Evolutionary conservation across 2,888 invertebrate species (phyloP), one percentile per base, ranked within the genome.

Genomic region (Apamea monoglypha): DNA sequence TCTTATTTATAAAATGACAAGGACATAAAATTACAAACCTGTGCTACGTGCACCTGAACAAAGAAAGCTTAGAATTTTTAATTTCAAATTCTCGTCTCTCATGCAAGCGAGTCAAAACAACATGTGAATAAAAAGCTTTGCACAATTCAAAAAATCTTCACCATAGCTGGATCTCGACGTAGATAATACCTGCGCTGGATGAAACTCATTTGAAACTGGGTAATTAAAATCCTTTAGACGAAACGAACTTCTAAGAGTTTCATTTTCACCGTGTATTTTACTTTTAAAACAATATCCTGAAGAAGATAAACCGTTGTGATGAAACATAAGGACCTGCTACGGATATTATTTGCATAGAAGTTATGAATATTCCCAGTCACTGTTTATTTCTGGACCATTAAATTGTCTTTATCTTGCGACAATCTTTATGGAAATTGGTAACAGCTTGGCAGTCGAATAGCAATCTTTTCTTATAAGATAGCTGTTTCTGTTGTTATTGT

Each of bases 221-320:
- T 86, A 84, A 82, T 87, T 86, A 86, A 86, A 86, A 86, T 86
- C 84, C 80, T 86, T 80, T 84, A 71, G 70, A 69, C 56, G 70
- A 76, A 71, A 75, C 47, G 56, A 78, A 82, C 71, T 84, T 63
- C 63, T 75, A 14, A 53, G 71, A 81, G 74, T 69, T 78, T 74
- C 71, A 78, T 74, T 86, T 83, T 61, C 71, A 77, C 32, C 25
- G 53, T 74, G 66, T 81, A 85, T 80, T 78, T 78, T 76, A 76
- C 69, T 83, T 83, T 77, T 50, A 73, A n/a, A 84, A 84, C 78
- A 84, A 81, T 81, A 81, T 74, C 59, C 67, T 71, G 67, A 32
- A 56, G 70, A 63, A 36, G n/a, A 70, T 74, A 74, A 47, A 44
- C 53, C 14, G 10, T 47, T 67, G 10, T 67, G 29, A 53, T 47